Conservation (phyloP, 2,113 vertebrate species). For the Glaucomys volans region DNA sequence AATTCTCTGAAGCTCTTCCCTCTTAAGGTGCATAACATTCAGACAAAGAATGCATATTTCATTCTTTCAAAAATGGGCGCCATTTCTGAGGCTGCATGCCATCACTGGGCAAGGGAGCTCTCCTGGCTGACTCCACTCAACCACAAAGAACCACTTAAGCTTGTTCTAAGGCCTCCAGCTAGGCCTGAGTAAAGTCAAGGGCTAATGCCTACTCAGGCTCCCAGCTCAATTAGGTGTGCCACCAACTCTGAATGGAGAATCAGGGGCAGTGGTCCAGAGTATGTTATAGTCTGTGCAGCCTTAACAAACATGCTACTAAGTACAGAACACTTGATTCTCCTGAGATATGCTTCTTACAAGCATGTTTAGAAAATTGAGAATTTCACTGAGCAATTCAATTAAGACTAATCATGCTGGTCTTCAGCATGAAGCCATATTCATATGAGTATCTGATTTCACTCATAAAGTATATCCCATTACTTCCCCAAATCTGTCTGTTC, state of each 20-base stretch:
- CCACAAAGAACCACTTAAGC: not conserved
- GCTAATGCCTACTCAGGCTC: not conserved
- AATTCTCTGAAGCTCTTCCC: constrained; percentile 3
- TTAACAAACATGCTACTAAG: not conserved
- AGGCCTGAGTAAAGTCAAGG: not conserved
- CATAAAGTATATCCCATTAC: not conserved
- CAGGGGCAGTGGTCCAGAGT: not conserved
- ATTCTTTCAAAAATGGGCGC: not conserved
- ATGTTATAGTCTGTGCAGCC: not conserved
- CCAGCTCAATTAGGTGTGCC: not conserved
- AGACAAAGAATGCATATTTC: not conserved
- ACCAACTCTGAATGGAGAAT: not conserved
- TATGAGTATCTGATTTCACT: not conserved
- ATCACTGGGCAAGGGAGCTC: not conserved
- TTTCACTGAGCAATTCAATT: constrained; percentile 11
- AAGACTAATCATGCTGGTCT: not conserved
- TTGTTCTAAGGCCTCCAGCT: not conserved
- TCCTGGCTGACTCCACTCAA: not conserved
- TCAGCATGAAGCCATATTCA: not conserved
- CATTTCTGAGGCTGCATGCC: not conserved
- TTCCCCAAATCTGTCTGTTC: not conserved
- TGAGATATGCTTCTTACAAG: not conserved
- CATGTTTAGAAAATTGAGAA: not conserved
- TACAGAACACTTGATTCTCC: not conserved
- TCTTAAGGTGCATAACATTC: not conserved